These are phyloP conservation scores for Lasiommata megera DNA, from an alignment of 2,888 invertebrate species.

Conservation along the genomic window DNA sequence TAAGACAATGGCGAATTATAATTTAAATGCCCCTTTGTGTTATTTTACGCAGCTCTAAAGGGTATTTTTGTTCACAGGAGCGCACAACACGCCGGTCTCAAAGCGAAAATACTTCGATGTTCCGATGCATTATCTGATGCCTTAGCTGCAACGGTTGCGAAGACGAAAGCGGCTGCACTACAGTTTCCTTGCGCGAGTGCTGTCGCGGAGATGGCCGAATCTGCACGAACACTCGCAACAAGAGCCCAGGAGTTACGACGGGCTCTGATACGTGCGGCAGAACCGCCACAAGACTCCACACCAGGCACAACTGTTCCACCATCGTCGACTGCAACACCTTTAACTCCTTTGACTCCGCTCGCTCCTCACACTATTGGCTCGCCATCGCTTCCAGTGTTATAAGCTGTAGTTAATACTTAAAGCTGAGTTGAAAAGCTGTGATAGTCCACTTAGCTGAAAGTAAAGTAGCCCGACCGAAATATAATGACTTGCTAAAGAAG, in stretches of 20 bases:
- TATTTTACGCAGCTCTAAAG: neutral
- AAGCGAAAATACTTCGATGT: slow-evolving; percentile 86
- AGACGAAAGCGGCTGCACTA: slow-evolving; percentile 94
- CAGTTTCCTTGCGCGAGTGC: slow-evolving; percentile 95
- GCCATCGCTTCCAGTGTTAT: slow-evolving; percentile 59
- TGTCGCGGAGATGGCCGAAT: slow-evolving; percentile 96
- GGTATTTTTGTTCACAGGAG: slow-evolving; percentile 76
- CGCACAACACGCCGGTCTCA: slow-evolving; percentile 87
- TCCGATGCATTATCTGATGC: slow-evolving; percentile 91
- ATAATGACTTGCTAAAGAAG: neutral
- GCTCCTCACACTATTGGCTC: slow-evolving; percentile 47
- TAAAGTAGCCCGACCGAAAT: neutral
- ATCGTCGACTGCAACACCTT: slow-evolving; percentile 56
- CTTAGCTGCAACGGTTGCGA: slow-evolving; percentile 89
- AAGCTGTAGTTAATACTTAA: slow-evolving; percentile 31
- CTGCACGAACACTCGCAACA: slow-evolving; percentile 92
- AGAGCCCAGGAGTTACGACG: slow-evolving; percentile 90
- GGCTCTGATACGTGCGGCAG: slow-evolving; percentile 86
- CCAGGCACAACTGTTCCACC: slow-evolving; percentile 60
- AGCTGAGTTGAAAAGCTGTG: slow-evolving; percentile 14
- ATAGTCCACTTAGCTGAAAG: slow-evolving; percentile 6
- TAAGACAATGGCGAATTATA: no score
- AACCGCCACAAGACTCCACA: slow-evolving; percentile 56
- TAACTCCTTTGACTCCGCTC: slow-evolving; percentile 60
- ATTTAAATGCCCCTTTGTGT: no score